Evolutionary conservation across 2,797 vertebrate genomes (phyloP), one percentile per base, ranked within the genome.

Genomic region (Smutsia gigantea): DNA sequence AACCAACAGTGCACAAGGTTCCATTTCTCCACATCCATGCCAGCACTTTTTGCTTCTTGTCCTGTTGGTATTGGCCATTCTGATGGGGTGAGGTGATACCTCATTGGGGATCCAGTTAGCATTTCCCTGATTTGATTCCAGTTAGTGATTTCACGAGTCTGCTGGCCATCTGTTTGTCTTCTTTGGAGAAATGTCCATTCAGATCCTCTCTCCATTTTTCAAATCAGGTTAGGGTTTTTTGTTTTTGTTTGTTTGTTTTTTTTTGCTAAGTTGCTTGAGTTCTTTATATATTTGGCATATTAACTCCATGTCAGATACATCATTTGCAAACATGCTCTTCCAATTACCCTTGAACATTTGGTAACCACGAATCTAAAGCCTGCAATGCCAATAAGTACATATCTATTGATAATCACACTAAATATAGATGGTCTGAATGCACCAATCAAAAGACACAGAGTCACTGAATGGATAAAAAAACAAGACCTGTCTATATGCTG

Each of bases 251-350:
- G n/a, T n/a, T 10, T 51, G 10, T 7, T 12, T 31, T 75, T 14
- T 75, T 46, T 18, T 23, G 5, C 4, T 12, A 27, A 75, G 29
- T 7, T 53, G 18, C 23, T 17, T 1, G 3, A 75, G 29, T 11
- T 7, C 29, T 11, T 7, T n/a, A 11, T 23, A 21, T 6, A 14
- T 13, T 13, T 2, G n/a, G 72, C 10, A 7, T 0, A 7, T 21
- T 21, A 63, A 29, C 61, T 25, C 57, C 29, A 14, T 14, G 13
- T 7, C 46, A 2, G 46, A 75, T 18, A 7, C 3, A 12, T 4
- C 29, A 7, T 7, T 11, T 18, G 1, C 72, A 75, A 53, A 21
- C 7, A 17, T 31, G 14, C 31, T 49, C 71, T 46, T 46, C 8
- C 42, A 46, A 46, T 46, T 46, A 46, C 42, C 42, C 42, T 46